Percentiles rank a stretch among this genome's conserved stretches.
Evolutionary conservation across 30 jellyfish, hydroid and myxozoan genomes (phyloP).

Genomic region (Hydractinia echinata): DNA sequence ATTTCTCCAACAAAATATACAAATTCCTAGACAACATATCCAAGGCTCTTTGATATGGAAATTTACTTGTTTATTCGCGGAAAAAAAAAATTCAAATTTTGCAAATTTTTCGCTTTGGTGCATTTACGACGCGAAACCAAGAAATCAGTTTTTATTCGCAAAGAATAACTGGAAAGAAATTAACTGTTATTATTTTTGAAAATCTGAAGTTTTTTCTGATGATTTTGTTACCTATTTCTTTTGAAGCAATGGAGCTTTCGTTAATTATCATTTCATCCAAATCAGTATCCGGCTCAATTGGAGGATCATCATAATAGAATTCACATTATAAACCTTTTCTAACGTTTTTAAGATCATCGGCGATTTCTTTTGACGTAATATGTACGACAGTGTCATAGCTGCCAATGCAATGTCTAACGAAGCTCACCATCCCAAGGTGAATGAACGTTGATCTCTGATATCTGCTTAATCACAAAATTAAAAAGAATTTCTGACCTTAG

Average conservation of each 20-base stretch:
- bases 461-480: conserved; percentile 26
- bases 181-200: too few relatives aligned
- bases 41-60: too few relatives aligned
- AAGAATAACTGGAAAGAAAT: too few relatives aligned
- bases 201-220: too few relatives aligned
- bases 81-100: too few relatives aligned
- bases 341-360: conserved; percentile 38
- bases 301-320: conserved; percentile 51
- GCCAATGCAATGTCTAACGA: conserved; percentile 50
- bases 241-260: not conserved
- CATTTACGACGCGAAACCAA: too few relatives aligned
- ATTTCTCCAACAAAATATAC: too few relatives aligned
- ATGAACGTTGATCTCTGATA: conserved; percentile 50
- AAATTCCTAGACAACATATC: too few relatives aligned
- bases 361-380: conserved; percentile 39
- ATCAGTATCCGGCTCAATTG: conserved; percentile 22
- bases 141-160: too few relatives aligned
- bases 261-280: conserved; percentile 20
- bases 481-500: conserved; percentile 24
- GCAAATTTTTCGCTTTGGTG: too few relatives aligned
- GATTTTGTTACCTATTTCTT: not conserved
- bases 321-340: conserved; percentile 31
- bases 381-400: conserved; percentile 52
- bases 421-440: conserved; percentile 75
- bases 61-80: too few relatives aligned